phyloP scores from a whole-genome alignment of 2,113 vertebrate genomes.

The Dipodomys merriami region DNA sequence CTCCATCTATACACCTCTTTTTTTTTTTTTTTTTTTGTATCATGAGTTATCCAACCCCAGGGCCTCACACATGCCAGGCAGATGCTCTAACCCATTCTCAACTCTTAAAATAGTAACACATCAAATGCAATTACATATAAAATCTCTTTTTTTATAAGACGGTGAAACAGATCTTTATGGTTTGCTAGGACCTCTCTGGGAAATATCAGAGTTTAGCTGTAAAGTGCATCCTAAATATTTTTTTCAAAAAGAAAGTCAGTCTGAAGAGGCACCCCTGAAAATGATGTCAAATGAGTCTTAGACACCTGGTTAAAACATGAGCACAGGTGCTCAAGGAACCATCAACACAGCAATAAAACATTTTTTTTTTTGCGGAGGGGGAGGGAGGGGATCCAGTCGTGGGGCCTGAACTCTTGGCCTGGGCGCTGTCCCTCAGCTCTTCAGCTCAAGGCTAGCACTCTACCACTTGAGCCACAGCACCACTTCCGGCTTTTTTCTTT shows the following conservation, averaged over 20 bases:
- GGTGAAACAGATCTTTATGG: not conserved
- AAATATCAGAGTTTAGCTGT: conserved; percentile 27
- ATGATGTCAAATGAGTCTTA: not conserved
- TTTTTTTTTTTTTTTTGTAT: not conserved
- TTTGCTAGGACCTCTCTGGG: conserved; percentile 5
- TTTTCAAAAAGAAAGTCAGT: not conserved
- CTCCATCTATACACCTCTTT: not conserved
- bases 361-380: too few relatives aligned
- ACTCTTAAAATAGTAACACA: not conserved
- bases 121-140: not conserved
- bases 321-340: not conserved
- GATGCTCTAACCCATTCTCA: not conserved
- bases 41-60: not conserved
- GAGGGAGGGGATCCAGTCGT: too few relatives aligned
- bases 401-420: too few relatives aligned
- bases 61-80: not conserved
- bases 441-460: too few relatives aligned
- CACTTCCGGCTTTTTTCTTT: too few relatives aligned
- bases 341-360: not conserved
- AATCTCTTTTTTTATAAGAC: conserved; percentile 15
- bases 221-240: not conserved
- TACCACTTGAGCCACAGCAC: too few relatives aligned
- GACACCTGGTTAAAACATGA: not conserved
- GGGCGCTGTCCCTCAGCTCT: too few relatives aligned
- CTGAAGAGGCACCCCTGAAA: not conserved